Base-by-base conservation (phyloP, 2,113 vertebrate genomes). In the Peromyscus leucopus region DNA sequence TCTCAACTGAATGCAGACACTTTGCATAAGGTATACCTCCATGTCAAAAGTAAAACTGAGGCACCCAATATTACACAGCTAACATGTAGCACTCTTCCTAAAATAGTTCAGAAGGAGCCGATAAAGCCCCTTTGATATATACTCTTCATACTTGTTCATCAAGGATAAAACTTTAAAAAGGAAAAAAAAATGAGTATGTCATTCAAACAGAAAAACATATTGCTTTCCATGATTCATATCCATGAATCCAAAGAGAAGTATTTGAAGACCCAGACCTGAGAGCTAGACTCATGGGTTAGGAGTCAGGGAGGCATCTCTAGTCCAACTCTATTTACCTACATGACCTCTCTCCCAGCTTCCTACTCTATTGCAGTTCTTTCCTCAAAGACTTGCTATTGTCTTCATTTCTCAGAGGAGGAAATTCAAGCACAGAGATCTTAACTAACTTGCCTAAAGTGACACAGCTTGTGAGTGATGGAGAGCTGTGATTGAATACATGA, bases 1-100 rank as follows among this genome's bases (percentile, higher is more conserved):
- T 39, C 67, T 94, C 79, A 55, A 84, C 67, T 89, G 74, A 91
- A 59, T 67, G 71, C 79, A 39, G 82, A 90, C 87, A n/a, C n/a
- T 36, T 65, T 92, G 42, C 9, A 55, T 42, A 69, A 97, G 13
- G 1, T 63, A 63, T 10, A 88, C 7, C 16, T 39, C 48, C 33
- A 26, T 24, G 57, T 85, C 69, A 89, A 87, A n/a, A 63, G 79
- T 46, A 36, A 90, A 93, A 26, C 4, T 1, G 67, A 46, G 51
- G 28, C 31, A 80, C 33, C 92, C 24, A 31, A 71, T 91, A 63
- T 90, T 21, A 84, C 42, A 59, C 9, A 55, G 42, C 4, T 90
- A 3, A 31, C 51, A 59, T 24, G 7, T 57, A 94, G 46, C 67
- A n/a, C 5, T 86, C 19, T 8, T 24, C 42, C 67, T 51, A 75